phyloP scores from a whole-genome alignment of 1,140 invertebrate species.

The Scylla paramamosain region DNA sequence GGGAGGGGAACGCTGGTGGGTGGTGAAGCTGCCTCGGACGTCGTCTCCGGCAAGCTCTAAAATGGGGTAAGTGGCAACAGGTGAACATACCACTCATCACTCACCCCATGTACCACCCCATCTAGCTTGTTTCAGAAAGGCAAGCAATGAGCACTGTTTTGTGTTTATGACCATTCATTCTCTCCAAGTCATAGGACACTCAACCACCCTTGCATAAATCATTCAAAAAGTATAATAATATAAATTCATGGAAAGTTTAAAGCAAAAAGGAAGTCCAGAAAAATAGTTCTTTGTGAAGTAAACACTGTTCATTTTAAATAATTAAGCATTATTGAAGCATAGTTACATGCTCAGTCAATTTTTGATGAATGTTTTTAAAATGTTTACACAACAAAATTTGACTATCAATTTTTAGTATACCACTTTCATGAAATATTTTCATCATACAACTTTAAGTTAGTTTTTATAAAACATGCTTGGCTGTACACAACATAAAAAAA shows the following conservation, averaged over 20 bases:
- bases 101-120: not conserved
- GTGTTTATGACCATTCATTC: constrained; percentile 45
- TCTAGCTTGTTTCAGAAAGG: not conserved
- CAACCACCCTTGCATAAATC: constrained; percentile 36
- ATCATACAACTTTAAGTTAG: not conserved
- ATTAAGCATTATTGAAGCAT: constrained; percentile 36
- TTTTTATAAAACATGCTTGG: not conserved
- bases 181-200: constrained; percentile 39
- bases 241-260: constrained; percentile 51
- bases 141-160: not conserved
- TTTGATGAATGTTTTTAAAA: not conserved
- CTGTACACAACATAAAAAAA: not conserved
- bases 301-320: constrained; percentile 40
- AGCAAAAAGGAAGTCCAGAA: constrained; percentile 60
- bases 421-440: constrained; percentile 2
- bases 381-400: not conserved
- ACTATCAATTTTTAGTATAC: not conserved
- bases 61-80: constrained; percentile 71
- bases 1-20: constrained; percentile 66
- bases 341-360: constrained; percentile 53
- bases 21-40: constrained; percentile 71
- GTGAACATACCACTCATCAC: constrained; percentile 69
- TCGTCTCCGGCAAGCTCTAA: constrained; percentile 74
- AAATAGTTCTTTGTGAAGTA: constrained; percentile 45
- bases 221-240: constrained; percentile 43